These are phyloP conservation scores for Rapana venosa DNA, from an alignment of 2,888 invertebrate genomes.

Conservation along the genomic window DNA sequence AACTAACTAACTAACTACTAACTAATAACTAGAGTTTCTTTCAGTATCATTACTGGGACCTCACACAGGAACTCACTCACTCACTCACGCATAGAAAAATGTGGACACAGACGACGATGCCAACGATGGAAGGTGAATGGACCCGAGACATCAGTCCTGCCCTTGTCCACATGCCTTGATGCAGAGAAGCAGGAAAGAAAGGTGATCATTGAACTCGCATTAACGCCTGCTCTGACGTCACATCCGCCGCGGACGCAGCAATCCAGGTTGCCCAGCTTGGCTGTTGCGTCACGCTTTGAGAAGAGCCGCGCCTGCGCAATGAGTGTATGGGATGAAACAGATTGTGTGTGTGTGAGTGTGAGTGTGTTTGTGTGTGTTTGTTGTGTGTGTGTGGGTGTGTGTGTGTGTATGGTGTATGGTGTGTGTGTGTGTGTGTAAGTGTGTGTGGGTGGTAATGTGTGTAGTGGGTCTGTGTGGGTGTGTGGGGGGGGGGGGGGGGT, in stretches of 20 bases:
- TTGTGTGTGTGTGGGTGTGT: too few species aligned
- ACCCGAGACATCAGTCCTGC: constrained; percentile 58
- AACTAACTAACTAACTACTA: too few species aligned
- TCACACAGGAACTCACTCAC: constrained; percentile 54
- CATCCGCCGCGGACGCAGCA: constrained; percentile 55
- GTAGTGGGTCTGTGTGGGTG: too few species aligned
- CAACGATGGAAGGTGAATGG: constrained; percentile 62
- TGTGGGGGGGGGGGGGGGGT: too few species aligned
- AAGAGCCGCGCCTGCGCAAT: constrained; percentile 52
- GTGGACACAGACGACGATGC: constrained; percentile 62
- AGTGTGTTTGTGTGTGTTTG: too few species aligned
- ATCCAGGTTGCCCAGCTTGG: constrained; percentile 56
- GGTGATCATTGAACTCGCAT: constrained; percentile 60
- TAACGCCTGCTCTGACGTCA: constrained; percentile 60
- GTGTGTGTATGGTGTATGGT: too few species aligned
- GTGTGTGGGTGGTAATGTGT: too few species aligned
- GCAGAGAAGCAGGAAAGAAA: constrained; percentile 57
- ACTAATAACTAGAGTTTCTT: too few species aligned
- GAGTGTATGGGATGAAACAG: too few species aligned
- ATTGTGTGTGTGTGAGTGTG: too few species aligned
- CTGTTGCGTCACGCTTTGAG: constrained; percentile 50
- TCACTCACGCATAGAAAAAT: constrained; percentile 59
- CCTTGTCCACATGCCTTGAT: constrained; percentile 58
- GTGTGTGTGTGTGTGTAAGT: too few species aligned
- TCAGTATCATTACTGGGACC: too few species aligned